Percentiles rank a stretch among this genome's conserved stretches.
phyloP scores from a whole-genome alignment of 2,797 vertebrate species.

The Acipenser oxyrinchus region DNA sequence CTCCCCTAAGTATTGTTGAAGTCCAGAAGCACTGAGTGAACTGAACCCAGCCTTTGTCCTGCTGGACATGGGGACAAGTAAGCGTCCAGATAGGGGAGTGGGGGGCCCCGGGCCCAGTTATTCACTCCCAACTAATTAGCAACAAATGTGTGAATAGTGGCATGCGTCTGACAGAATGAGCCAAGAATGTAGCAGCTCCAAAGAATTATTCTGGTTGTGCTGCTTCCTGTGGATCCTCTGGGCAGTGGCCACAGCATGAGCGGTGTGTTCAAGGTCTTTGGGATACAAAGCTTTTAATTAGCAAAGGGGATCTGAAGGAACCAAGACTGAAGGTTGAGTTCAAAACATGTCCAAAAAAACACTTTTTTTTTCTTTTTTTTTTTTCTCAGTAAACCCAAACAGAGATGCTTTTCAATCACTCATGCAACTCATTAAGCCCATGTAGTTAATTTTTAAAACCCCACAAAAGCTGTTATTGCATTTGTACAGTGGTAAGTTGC shows the following conservation, averaged over 20 bases:
- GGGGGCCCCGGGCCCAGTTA: not conserved
- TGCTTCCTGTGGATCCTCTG: not conserved
- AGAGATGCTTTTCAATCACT: too few species aligned
- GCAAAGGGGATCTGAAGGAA: not conserved
- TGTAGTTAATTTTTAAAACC: too few species aligned
- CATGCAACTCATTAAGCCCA: too few species aligned
- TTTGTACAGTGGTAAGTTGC: too few species aligned
- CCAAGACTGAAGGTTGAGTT: not conserved
- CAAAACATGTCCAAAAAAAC: not conserved
- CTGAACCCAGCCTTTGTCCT: constrained; percentile 4
- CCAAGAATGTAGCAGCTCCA: not conserved
- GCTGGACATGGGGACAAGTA: not conserved
- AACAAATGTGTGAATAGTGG: fast-evolving
- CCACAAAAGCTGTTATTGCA: too few species aligned
- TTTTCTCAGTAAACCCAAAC: too few species aligned
- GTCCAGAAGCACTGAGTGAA: not conserved
- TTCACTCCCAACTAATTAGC: constrained; percentile 9
- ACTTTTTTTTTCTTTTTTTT: not conserved
- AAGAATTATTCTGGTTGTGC: not conserved
- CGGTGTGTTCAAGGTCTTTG: not conserved
- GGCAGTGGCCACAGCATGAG: not conserved
- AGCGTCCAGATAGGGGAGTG: not conserved
- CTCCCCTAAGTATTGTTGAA: fast-evolving
- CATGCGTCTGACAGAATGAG: not conserved
- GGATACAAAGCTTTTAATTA: not conserved